Conservation (phyloP, 2,113 vertebrate genomes). For the Plecturocebus donacophilus region DNA sequence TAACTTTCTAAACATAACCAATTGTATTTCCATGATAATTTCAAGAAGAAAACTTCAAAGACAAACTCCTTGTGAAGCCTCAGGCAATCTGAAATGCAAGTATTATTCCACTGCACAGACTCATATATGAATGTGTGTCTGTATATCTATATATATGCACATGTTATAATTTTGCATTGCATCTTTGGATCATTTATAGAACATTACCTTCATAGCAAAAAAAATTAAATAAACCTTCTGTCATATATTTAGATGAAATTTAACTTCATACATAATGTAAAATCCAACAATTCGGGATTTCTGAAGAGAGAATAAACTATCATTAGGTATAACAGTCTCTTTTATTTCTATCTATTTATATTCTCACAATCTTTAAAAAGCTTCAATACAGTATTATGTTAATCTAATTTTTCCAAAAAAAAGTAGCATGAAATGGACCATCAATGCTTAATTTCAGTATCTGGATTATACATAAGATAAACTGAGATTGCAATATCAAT, state of each 20-base stretch:
- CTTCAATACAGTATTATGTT: neutral
- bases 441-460: neutral
- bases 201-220: neutral
- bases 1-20: neutral
- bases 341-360: neutral
- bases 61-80: neutral
- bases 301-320: neutral
- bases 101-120: neutral
- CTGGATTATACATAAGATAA: neutral
- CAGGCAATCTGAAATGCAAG: neutral
- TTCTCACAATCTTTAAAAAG: neutral
- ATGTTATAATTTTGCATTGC: neutral
- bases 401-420: neutral
- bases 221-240: neutral
- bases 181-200: neutral
- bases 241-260: neutral
- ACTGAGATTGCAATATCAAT: neutral
- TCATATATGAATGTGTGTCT: neutral
- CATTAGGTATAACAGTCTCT: neutral
- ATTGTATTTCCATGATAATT: neutral
- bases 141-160: neutral
- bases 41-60: neutral
- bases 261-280: neutral
- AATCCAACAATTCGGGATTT: neutral
- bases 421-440: neutral